phyloP scores from a whole-genome alignment of 92 coral and sea anemone genomes.

The Phenganax marumi region DNA sequence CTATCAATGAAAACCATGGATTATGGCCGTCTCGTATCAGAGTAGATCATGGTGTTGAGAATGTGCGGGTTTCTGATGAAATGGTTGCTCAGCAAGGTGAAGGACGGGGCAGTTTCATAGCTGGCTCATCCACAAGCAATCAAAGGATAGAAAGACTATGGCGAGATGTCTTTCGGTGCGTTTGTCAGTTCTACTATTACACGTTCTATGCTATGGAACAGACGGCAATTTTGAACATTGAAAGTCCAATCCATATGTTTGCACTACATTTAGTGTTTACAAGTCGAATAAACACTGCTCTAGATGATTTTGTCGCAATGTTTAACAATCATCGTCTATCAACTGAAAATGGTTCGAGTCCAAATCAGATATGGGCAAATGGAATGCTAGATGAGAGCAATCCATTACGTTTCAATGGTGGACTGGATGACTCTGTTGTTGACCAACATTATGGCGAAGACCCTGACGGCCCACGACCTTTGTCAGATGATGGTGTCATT shows the following conservation, averaged over 20 bases:
- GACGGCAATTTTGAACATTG: constrained; percentile 33
- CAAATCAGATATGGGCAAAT: constrained; percentile 48
- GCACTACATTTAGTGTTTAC: constrained; percentile 42
- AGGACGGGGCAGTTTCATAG: neutral
- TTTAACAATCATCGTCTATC: constrained; percentile 46
- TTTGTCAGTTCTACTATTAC: no score
- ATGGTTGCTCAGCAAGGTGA: no score
- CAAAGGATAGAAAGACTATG: neutral
- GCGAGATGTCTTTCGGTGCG: no score
- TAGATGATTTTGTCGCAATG: constrained; percentile 37
- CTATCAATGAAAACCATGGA: no score
- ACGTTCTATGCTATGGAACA: constrained; percentile 39
- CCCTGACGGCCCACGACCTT: constrained; percentile 44
- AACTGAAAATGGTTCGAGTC: constrained; percentile 42
- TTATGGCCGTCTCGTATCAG: no score
- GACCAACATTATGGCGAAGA: constrained; percentile 38
- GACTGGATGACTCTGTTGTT: constrained; percentile 17
- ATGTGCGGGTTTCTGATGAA: no score
- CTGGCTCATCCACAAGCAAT: neutral
- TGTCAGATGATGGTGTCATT: constrained; percentile 35
- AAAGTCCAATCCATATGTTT: constrained; percentile 39
- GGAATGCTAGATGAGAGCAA: constrained; percentile 42
- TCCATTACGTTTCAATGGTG: constrained; percentile 28
- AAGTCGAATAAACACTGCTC: constrained; percentile 39
- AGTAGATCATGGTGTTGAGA: no score